Conservation (phyloP, 1,140 invertebrate species). For the Mercenaria mercenaria region DNA sequence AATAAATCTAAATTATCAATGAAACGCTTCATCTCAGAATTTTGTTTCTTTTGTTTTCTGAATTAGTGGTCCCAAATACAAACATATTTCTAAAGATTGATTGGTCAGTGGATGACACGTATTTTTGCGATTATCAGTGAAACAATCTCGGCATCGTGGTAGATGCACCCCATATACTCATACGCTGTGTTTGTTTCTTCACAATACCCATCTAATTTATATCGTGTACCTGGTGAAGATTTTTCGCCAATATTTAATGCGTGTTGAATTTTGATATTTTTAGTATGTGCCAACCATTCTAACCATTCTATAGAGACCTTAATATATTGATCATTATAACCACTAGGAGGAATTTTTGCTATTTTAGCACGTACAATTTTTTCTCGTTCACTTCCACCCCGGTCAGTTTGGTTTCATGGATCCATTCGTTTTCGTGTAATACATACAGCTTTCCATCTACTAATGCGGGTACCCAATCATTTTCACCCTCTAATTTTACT, state of each 20-base stretch:
- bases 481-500: slow-evolving; percentile 20
- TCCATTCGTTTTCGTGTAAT: background rate
- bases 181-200: slow-evolving; percentile 36
- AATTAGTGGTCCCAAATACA: slow-evolving; percentile 52
- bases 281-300: background rate
- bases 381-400: background rate
- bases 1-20: background rate
- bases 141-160: background rate
- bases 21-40: slow-evolving; percentile 10
- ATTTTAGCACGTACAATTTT: background rate
- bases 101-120: background rate
- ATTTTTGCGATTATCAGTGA: background rate
- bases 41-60: background rate
- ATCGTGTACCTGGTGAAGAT: background rate
- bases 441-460: background rate
- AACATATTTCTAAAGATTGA: slow-evolving; percentile 41
- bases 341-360: slow-evolving; percentile 10
- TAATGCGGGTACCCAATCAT: background rate
- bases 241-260: slow-evolving; percentile 43
- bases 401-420: slow-evolving; percentile 47
- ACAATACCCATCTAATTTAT: slow-evolving; percentile 44
- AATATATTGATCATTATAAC: slow-evolving; percentile 23
- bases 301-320: slow-evolving; percentile 3
- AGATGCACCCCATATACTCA: too few relatives aligned
- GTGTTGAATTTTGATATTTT: slow-evolving; percentile 11